phyloP scores from a whole-genome alignment of 2,888 invertebrate genomes.

The Oithona nana region DNA sequence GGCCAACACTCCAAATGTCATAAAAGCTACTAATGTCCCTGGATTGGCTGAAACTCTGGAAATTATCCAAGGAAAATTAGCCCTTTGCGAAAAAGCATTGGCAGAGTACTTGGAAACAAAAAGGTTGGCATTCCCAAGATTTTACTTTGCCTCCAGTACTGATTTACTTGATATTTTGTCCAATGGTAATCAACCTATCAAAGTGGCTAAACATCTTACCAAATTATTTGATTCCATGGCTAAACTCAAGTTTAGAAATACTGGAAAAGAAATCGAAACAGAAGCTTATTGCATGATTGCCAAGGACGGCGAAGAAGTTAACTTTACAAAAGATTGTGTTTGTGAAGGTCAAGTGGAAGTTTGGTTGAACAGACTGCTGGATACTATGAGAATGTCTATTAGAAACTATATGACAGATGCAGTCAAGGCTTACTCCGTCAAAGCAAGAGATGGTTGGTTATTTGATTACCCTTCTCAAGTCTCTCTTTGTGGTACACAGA shows the following conservation, averaged over 20 bases:
- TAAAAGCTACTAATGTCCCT: conserved; percentile 68
- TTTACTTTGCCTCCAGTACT: conserved; percentile 91
- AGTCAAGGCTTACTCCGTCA: conserved; percentile 77
- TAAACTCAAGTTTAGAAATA: conserved; percentile 45
- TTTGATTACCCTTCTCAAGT: conserved; percentile 87
- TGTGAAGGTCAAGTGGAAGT: conserved; percentile 76
- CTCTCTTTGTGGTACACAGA: conserved; percentile 52
- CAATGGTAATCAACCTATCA: conserved; percentile 77
- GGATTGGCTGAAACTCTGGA: conserved; percentile 63
- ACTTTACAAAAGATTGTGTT: conserved; percentile 53
- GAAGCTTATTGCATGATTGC: conserved; percentile 67
- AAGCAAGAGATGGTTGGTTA: conserved; percentile 82
- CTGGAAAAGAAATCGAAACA: conserved; percentile 19
- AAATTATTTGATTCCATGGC: conserved; percentile 92
- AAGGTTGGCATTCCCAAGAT: conserved; percentile 80
- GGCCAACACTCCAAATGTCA: conserved; percentile 65
- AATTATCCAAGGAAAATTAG: conserved; percentile 57
- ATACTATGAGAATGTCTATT: conserved; percentile 64
- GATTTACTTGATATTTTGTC: conserved; percentile 84
- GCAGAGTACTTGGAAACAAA: conserved; percentile 94
- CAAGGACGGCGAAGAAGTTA: conserved; percentile 82
- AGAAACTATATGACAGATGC: conserved; percentile 59
- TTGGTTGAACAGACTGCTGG: conserved; percentile 73
- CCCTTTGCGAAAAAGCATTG: conserved; percentile 83
- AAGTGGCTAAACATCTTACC: conserved; percentile 64